Evolutionary conservation across 2,113 vertebrate species (phyloP), one percentile per base, ranked within the genome.

Genomic region (Mobula birostris): DNA sequence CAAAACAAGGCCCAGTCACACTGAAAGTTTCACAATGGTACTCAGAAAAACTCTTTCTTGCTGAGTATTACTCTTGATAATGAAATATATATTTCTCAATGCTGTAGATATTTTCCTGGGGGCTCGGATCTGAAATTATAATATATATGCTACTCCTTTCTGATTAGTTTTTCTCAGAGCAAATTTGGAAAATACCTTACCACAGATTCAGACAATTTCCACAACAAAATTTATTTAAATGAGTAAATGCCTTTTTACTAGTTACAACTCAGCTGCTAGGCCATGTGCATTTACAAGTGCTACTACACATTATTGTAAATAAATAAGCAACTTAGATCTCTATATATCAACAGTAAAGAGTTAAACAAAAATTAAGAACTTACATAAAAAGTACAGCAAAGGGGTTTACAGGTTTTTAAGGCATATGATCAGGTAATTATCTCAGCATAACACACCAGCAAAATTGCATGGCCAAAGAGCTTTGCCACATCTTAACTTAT

Each of bases 301-400:
- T 74, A 48, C 91, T 93, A 93, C 91, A 93, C 68, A 56, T 56
- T 76, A 21, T 74, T 48, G 91, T 93, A 93, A 93, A 93, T 93
- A 93, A 93, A 93, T 93, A 93, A 93, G 91, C 91, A 93, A 48
- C 48, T 93, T 93, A 93, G 91, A 93, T 56, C 68, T 93, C 91
- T 76, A 93, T 93, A 40, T 93, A 56, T 93, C 91, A 93, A 93
- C 70, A 70, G 91, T 74, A 93, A 74, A 93, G 91, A 93, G 36
- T 92, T 93, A 93, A 93, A 72, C 85, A 66, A 93, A 93, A 93
- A 72, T 72, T 92, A 92, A 74, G 68, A 76, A 93, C 91, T 93
- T 56, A 93, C 36, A 40, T 93, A 93, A 93, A 93, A 93, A 93
- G 91, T 93, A 93, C 70, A 93, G 91, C 91, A 93, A 93, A 93